Conservation (phyloP, 2,113 vertebrate genomes). For the Anguilla japonica region DNA sequence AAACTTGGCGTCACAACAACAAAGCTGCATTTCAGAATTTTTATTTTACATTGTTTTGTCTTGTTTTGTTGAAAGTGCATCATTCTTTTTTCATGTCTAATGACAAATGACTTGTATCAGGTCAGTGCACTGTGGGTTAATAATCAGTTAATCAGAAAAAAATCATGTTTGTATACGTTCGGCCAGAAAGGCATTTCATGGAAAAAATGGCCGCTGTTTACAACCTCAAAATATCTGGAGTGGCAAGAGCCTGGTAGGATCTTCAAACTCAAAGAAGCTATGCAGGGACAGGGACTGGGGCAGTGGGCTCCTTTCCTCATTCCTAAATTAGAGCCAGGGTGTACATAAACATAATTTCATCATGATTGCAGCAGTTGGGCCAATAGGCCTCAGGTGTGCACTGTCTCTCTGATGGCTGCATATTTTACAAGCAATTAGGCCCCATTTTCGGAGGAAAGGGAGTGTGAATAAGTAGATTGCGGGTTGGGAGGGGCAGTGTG, state of each 20-base stretch:
- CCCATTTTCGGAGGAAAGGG: slow-evolving; percentile 15
- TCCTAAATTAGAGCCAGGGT: neutral
- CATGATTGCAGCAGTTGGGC: neutral
- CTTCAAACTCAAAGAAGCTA: slow-evolving; percentile 1
- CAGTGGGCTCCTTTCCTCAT: neutral
- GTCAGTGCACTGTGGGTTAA: neutral
- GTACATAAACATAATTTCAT: neutral
- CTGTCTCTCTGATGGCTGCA: slow-evolving; percentile 2
- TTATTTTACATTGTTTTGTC: neutral
- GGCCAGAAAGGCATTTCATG: neutral
- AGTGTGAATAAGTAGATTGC: neutral
- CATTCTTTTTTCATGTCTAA: neutral
- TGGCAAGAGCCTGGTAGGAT: slow-evolving; percentile 20
- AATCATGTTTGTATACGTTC: neutral
- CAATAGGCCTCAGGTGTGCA: slow-evolving; percentile 13
- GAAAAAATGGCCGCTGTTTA: neutral
- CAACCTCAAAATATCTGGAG: slow-evolving; percentile 12
- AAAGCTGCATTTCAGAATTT: neutral
- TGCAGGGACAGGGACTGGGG: neutral
- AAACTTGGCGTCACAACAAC: neutral
- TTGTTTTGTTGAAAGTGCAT: neutral
- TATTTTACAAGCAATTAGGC: slow-evolving; percentile 18
- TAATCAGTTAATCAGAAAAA: neutral
- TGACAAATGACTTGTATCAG: neutral
- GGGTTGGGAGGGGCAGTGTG: neutral